A percentile compares a stretch with the other conserved stretches of the same genome.
Conservation (phyloP, 2,888 invertebrate species). For the Ecliptopera silaceata region DNA sequence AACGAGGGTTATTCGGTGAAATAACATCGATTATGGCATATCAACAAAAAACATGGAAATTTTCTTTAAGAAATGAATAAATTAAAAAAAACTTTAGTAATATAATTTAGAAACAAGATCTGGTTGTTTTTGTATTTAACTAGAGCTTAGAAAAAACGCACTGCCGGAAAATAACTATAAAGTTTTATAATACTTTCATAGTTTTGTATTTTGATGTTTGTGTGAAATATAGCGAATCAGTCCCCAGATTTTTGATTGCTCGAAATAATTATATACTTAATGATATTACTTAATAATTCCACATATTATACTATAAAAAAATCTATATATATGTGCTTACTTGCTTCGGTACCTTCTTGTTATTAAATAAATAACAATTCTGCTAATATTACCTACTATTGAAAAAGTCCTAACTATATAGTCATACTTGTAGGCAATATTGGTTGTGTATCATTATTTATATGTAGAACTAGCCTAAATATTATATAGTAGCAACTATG, state of each 20-base stretch:
- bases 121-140: slow-evolving; percentile 5
- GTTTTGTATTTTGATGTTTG: slow-evolving; percentile 22
- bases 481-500: slow-evolving; percentile 59
- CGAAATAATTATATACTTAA: slow-evolving; percentile 25
- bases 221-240: slow-evolving; percentile 5
- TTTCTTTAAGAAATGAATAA: neutral
- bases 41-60: slow-evolving; percentile 7
- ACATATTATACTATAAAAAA: too few species aligned
- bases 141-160: slow-evolving; percentile 24
- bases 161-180: slow-evolving; percentile 23
- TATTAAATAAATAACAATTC: slow-evolving; percentile 12
- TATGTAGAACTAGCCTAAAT: slow-evolving; percentile 55
- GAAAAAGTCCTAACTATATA: slow-evolving; percentile 18
- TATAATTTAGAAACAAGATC: neutral
- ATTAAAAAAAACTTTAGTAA: neutral
- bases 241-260: slow-evolving; percentile 28
- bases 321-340: too few species aligned
- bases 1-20: slow-evolving; percentile 6
- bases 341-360: neutral
- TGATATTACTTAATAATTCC: slow-evolving; percentile 5
- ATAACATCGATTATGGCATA: slow-evolving; percentile 18
- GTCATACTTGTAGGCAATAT: slow-evolving; percentile 48
- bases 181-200: slow-evolving; percentile 21
- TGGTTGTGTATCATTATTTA: slow-evolving; percentile 69
- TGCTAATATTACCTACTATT: slow-evolving; percentile 18